Conservation (phyloP, 2,113 vertebrate species). For the Miniopterus natalensis region DNA sequence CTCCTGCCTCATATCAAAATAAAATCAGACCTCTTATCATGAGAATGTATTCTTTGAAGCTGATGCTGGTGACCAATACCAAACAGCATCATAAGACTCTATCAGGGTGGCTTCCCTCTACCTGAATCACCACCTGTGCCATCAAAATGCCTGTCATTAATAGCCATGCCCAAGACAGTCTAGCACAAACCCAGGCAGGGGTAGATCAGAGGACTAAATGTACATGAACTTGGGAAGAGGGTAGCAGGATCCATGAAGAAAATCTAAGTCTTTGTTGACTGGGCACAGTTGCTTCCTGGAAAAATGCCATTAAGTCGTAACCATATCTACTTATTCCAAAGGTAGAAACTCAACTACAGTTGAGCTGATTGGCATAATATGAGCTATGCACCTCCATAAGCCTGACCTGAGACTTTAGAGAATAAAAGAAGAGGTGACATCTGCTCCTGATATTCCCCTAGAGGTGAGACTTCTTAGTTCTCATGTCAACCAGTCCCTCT, state of each 20-base stretch:
- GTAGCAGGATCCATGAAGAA: not conserved
- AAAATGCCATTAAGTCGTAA: not conserved
- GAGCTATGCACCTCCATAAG: not conserved
- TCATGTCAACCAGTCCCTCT: not conserved
- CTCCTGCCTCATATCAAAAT: not conserved
- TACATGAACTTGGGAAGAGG: not conserved
- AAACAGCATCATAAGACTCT: not conserved
- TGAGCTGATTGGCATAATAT: not conserved
- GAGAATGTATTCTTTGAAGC: not conserved
- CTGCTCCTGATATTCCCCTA: not conserved
- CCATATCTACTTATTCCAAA: not conserved
- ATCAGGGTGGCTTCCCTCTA: not conserved
- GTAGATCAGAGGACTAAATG: too few relatives aligned
- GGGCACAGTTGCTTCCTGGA: not conserved
- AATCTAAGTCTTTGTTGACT: not conserved
- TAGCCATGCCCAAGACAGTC: not conserved
- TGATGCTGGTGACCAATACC: not conserved
- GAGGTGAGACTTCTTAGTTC: not conserved
- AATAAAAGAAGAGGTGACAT: not conserved
- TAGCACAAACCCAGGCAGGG: not conserved
- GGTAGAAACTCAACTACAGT: not conserved
- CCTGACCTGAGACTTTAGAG: not conserved
- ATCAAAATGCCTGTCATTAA: not conserved
- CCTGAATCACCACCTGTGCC: not conserved
- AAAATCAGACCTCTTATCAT: not conserved